Base-by-base conservation (phyloP, 92 coral and sea anemone species). In the Paramuricea clavata region DNA sequence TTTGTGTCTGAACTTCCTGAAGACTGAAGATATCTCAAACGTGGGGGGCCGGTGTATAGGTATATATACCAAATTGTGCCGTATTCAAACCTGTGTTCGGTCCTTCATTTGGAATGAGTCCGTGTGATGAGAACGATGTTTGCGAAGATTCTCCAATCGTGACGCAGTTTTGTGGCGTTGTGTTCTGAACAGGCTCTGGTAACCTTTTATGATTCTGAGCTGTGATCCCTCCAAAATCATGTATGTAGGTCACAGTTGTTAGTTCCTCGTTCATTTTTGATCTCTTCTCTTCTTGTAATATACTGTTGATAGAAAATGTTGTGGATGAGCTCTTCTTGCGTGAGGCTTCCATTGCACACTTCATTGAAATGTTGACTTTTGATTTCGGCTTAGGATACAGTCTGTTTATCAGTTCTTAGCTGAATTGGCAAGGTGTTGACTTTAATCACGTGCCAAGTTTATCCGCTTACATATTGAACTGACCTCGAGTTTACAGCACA, bases 281-380 rank as follows among this genome's bases (percentile, higher is more conserved):
- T 19, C 44, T 49, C 5, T 61, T 39, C 6, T 41, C 33, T 0
- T 79, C 73, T 1, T 60, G 84, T 9, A 79, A 17, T 28, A 79
- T 79, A 41, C 33, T 60, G 26, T 12, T 79, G 73, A 79, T 60
- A 12, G 73, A 59, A 61, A 79, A 79, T 17, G 43, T 12, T 6
- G 84, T 59, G 12, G 28, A 39, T 1, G 32, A 34, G 28, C 34
- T 59, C 21, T 36, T 79, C 23, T 41, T 5, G n/a, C 47, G 72
- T 65, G 72, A 28, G 22, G n/a, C 19, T 12, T 65, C 72, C 72
- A 65, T 65, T n/a, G 19, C 41, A 13, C n/a, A 16, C 72, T 65
- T 65, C 4, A 30, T 13, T 65, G 72, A 65, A 65, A 26, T 65
- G 72, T 65, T 65, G 39, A 65, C 41, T 65, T 28, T 31, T 28